Evolutionary conservation across 2,113 vertebrate species (phyloP), one percentile per base, ranked within the genome.

Genomic region (Microtus pennsylvanicus): DNA sequence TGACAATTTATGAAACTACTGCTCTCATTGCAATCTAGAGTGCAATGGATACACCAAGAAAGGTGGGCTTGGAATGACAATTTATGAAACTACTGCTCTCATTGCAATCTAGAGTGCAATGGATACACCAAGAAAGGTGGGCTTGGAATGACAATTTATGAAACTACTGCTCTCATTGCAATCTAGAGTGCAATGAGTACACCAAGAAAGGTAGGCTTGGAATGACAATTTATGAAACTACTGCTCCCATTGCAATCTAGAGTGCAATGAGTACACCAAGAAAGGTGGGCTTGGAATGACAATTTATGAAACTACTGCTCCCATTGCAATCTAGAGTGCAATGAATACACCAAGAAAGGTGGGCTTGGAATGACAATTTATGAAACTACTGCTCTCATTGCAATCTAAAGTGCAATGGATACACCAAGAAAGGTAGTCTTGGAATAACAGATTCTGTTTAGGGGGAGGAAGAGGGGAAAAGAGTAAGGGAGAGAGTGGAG

Each of bases 211-310:
- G n/a, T n/a, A n/a, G n/a, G n/a, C n/a, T n/a, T n/a, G n/a, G n/a
- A n/a, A n/a, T n/a, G n/a, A n/a, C 83, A 85, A 77, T 95, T 96
- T 94, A 86, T 67, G 58, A 94, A 91, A 87, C 85, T 91, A 95
- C 89, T 61, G 16, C 42, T 87, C 38, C 81, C 80, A 75, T 69
- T 93, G 26, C 42, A 69, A 82, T 90, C 86, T 74, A 61, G 50
- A 81, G 33, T 63, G 13, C 38, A 14, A 45, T 52, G 82, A 94
- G 94, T 96, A 65, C 30, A 17, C 45, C n/a, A n/a, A n/a, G n/a
- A n/a, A n/a, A n/a, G n/a, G n/a, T n/a, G n/a, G n/a, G n/a, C n/a
- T n/a, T n/a, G n/a, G n/a, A n/a, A n/a, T n/a, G n/a, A n/a, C 83
- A 85, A 77, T 95, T 96, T 94, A 86, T 67, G 58, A 94, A 91